Percentiles rank a stretch among this genome's conserved stretches.
These are phyloP conservation scores for Apis laboriosa DNA, from an alignment of 1,140 invertebrate genomes.

Conservation along the genomic window DNA sequence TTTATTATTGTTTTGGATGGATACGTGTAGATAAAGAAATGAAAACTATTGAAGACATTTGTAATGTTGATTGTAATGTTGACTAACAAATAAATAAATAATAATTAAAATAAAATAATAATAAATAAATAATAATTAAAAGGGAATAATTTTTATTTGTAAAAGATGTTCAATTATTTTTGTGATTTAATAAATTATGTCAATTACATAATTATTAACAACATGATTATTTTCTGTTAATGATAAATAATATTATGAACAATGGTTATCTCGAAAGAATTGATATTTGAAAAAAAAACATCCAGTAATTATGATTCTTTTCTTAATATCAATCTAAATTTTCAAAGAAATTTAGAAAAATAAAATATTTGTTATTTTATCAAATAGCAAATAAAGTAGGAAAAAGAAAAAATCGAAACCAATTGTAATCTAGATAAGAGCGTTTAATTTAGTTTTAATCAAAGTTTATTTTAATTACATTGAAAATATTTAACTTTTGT, in stretches of 20 bases:
- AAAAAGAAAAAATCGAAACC: no score
- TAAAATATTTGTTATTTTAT: no score
- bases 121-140: slow-evolving; percentile 5
- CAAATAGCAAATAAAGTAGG: no score
- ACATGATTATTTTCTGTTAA: neutral
- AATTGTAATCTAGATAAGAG: no score
- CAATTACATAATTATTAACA: neutral
- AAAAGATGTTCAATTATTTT: slow-evolving; percentile 26
- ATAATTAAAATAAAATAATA: neutral
- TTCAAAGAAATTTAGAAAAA: neutral
- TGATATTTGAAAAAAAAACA: neutral
- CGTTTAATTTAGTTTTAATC: no score
- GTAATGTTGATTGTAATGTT: no score
- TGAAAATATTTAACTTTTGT: neutral
- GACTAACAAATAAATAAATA: neutral
- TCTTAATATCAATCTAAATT: neutral
- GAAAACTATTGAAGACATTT: neutral
- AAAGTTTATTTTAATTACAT: neutral
- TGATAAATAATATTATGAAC: slow-evolving; percentile 6
- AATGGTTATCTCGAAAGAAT: neutral
- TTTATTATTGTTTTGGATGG: no score
- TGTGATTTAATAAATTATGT: slow-evolving; percentile 24
- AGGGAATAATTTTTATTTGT: slow-evolving; percentile 14
- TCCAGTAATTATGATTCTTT: neutral
- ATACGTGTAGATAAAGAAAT: neutral